A percentile compares a stretch with the other conserved stretches of the same genome.
phyloP scores from a whole-genome alignment of 2,888 invertebrate species.

The Linnaemya tessellans region DNA sequence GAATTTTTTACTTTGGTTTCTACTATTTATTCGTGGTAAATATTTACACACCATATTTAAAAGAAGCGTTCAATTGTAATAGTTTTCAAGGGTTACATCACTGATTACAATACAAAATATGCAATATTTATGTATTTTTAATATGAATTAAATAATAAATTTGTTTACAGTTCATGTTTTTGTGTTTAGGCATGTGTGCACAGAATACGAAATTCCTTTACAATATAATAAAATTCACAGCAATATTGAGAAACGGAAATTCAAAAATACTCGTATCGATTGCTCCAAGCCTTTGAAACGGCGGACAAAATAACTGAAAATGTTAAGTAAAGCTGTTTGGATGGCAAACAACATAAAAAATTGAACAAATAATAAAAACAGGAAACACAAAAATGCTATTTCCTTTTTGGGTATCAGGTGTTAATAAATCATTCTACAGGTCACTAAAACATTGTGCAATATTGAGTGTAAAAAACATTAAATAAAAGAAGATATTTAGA shows the following conservation, averaged over 20 bases:
- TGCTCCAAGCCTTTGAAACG: neutral
- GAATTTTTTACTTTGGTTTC: no score
- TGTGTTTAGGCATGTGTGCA: neutral
- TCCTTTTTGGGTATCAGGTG: neutral
- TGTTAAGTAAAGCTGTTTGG: neutral
- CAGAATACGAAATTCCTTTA: neutral
- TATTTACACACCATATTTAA: no score
- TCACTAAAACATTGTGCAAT: neutral
- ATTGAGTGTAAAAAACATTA: neutral
- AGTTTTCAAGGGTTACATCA: no score
- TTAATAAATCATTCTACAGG: constrained; percentile 5
- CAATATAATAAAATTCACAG: neutral
- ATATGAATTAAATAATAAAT: neutral
- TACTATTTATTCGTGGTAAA: no score
- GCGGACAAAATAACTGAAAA: neutral
- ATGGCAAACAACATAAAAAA: neutral
- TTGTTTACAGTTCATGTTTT: neutral
- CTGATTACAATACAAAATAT: neutral
- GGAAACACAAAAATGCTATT: constrained; percentile 8
- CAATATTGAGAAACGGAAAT: constrained; percentile 5
- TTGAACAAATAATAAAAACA: neutral
- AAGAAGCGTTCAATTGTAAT: no score
- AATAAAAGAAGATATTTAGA: neutral
- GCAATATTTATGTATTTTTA: no score
- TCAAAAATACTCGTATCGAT: neutral